These are phyloP conservation scores for Cyanoderma ruficeps DNA, from an alignment of 2,113 vertebrate genomes.

Conservation along the genomic window DNA sequence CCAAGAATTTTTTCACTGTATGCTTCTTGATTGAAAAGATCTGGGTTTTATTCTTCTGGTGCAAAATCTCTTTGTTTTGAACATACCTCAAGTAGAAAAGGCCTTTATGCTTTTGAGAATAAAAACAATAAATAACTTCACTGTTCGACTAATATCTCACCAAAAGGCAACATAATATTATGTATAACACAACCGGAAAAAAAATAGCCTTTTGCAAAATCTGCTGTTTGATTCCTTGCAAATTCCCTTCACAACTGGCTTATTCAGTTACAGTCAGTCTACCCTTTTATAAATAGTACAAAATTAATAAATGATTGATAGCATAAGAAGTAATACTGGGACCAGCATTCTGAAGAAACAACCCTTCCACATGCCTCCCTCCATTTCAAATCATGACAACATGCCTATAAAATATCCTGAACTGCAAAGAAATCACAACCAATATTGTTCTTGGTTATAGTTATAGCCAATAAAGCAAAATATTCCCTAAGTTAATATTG, in stretches of 20 bases:
- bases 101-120: neutral
- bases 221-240: neutral
- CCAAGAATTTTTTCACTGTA: neutral
- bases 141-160: neutral
- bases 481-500: neutral
- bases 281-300: neutral
- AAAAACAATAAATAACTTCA: neutral
- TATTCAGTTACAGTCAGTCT: neutral
- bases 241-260: neutral
- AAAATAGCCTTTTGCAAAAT: neutral
- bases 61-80: neutral
- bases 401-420: neutral
- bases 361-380: accelerated
- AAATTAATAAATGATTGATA: neutral
- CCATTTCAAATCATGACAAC: neutral
- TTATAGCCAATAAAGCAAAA: neutral
- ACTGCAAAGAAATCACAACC: neutral
- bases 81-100: neutral
- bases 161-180: neutral
- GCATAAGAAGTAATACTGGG: neutral
- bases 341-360: neutral
- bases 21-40: neutral
- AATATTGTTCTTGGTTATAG: too few species aligned
- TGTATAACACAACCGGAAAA: neutral
- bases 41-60: neutral